phyloP scores from a whole-genome alignment of 2,888 invertebrate genomes.

The Dioctria rufipes region DNA sequence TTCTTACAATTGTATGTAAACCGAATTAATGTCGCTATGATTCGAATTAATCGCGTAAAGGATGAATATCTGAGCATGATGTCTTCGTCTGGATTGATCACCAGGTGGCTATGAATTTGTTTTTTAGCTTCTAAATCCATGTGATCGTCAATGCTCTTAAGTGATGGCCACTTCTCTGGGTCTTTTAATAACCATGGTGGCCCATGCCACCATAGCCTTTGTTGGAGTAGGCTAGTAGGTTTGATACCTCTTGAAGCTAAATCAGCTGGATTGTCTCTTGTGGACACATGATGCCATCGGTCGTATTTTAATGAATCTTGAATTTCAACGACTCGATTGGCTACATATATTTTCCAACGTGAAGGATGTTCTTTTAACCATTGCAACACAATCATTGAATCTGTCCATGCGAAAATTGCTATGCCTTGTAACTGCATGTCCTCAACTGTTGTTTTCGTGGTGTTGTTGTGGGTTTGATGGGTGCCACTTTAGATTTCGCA shows the following conservation, averaged over 20 bases:
- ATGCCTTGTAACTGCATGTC: neutral
- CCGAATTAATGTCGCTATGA: neutral
- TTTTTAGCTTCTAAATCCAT: neutral
- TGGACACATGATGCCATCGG: neutral
- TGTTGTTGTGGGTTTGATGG: too few species aligned
- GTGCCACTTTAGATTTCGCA: too few species aligned
- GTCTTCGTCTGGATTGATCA: neutral
- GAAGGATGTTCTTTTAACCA: slow-evolving; percentile 17
- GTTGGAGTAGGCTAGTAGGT: too few species aligned
- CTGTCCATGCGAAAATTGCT: neutral
- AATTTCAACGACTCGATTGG: slow-evolving; percentile 17
- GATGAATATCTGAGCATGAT: neutral
- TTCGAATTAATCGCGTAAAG: neutral
- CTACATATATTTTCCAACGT: slow-evolving; percentile 1
- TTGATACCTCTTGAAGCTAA: slow-evolving; percentile 3
- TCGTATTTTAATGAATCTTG: neutral
- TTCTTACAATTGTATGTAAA: neutral
- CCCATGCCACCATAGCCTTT: slow-evolving; percentile 1
- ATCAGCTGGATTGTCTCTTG: slow-evolving; percentile 1
- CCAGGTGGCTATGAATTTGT: neutral
- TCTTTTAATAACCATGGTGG: neutral
- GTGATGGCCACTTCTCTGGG: neutral
- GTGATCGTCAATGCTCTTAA: neutral
- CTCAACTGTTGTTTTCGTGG: too few species aligned
- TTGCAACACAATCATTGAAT: slow-evolving; percentile 2